Base-by-base conservation (phyloP, 2,888 invertebrate genomes). In the Heterodera filipjevi region DNA sequence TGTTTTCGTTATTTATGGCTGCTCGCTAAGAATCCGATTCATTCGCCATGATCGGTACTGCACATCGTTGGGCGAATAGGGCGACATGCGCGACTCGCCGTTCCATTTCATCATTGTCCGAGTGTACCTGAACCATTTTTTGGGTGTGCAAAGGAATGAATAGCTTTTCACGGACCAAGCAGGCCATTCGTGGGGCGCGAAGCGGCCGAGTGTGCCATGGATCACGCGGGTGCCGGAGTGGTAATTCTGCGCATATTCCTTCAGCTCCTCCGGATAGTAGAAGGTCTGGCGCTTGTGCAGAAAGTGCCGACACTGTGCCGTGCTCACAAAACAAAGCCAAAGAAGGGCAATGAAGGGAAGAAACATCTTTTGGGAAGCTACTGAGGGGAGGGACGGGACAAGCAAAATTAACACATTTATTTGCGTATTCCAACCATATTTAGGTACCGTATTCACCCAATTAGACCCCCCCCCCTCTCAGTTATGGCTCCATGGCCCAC, bases 151-250 rank as follows among this genome's bases (percentile, higher is more conserved):
- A n/a, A n/a, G 30, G 5, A 39, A 35, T 22, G 19, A 3, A 74
- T 22, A 19, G 3, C 22, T 1, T 16, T 3, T 44, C 46, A 46
- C 46, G 64, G 71, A 85, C 83, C 83, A 83, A 70, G 80, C 72
- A n/a, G 83, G 83, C 83, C 83, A 83, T 27, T 83, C 83, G 46
- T 83, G 83, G 10, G 83, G 83, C 59, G 83, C 83, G 73, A 84
- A 83, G 22, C 83, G 81, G 32, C 82, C 84, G 16, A 83, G 76
- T 5, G 83, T 83, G 19, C 84, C 83, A n/a, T 85, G 85, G 27
- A 74, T 78, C 35, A 83, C 70, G 59, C 80, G 85, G 32, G 83
- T 85, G 22, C 81, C 83, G 3, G 82, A 46, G 70, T 85, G 84
- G 49, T 80, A 75, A 32, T 75, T 80, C 44, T 80, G 80, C 19